Conservation (phyloP, 1,140 invertebrate species). For the Formica selysi region DNA sequence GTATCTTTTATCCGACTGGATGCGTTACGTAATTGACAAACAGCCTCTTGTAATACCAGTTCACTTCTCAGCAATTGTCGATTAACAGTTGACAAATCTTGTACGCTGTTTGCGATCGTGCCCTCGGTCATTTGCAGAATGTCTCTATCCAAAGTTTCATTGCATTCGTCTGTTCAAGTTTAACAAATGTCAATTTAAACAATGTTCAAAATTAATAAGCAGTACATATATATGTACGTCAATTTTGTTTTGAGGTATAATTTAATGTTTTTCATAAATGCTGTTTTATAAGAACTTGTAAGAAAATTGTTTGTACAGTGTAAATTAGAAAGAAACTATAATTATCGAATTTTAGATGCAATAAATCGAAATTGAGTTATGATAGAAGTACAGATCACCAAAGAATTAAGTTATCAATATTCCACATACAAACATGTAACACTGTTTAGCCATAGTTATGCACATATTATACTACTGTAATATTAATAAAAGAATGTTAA, state of each 20-base stretch:
- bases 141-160: slow-evolving; percentile 82
- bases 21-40: slow-evolving; percentile 81
- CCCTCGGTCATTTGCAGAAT: slow-evolving; percentile 79
- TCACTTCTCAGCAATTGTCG: slow-evolving; percentile 84
- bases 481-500: slow-evolving; percentile 77
- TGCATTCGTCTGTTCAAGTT: slow-evolving; percentile 82
- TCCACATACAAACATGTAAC: slow-evolving; percentile 65
- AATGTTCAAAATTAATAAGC: slow-evolving; percentile 65
- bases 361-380: slow-evolving; percentile 53
- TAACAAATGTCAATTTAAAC: slow-evolving; percentile 70
- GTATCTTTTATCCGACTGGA: slow-evolving; percentile 77
- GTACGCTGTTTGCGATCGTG: slow-evolving; percentile 78
- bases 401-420: slow-evolving; percentile 65
- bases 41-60: slow-evolving; percentile 83
- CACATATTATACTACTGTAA: slow-evolving; percentile 71
- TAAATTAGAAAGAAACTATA: slow-evolving; percentile 48
- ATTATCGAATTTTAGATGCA: slow-evolving; percentile 56
- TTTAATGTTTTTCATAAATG: slow-evolving; percentile 48
- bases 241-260: slow-evolving; percentile 46
- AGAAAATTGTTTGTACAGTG: slow-evolving; percentile 40
- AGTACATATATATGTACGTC: slow-evolving; percentile 46
- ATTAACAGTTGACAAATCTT: slow-evolving; percentile 83
- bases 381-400: slow-evolving; percentile 40
- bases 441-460: slow-evolving; percentile 74
- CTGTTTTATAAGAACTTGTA: slow-evolving; percentile 56